phyloP scores from a whole-genome alignment of 2,797 vertebrate species.

The Trichosurus vulpecula region DNA sequence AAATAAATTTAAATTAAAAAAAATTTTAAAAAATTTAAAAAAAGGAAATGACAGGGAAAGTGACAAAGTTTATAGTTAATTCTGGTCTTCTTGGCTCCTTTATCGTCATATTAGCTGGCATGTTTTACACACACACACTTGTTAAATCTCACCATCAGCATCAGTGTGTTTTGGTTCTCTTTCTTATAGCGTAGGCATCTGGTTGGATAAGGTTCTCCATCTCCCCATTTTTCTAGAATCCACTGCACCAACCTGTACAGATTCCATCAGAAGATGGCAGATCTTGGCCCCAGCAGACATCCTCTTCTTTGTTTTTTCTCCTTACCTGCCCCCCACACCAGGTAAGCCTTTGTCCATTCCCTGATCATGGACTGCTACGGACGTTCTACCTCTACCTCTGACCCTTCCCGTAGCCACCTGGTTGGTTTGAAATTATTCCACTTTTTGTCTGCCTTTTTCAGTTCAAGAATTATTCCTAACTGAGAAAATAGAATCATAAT shows the following conservation, averaged over 20 bases:
- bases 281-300: not conserved
- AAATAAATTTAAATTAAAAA: too few species aligned
- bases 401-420: not conserved
- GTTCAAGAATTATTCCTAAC: not conserved
- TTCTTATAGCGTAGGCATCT: not conserved
- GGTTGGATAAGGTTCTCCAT: not conserved
- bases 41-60: not conserved
- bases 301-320: not conserved
- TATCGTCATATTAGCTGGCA: not conserved
- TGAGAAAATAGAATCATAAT: not conserved
- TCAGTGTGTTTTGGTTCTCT: not conserved
- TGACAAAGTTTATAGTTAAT: not conserved
- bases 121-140: not conserved
- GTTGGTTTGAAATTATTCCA: not conserved
- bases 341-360: not conserved
- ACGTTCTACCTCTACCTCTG: not conserved
- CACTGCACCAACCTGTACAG: not conserved
- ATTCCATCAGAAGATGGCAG: not conserved
- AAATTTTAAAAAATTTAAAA: too few species aligned
- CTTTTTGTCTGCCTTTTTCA: not conserved
- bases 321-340: not conserved
- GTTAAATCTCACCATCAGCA: not conserved
- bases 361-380: not conserved
- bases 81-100: not conserved
- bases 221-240: not conserved